phyloP scores from a whole-genome alignment of 2,113 vertebrate species.

The Equus quagga region DNA sequence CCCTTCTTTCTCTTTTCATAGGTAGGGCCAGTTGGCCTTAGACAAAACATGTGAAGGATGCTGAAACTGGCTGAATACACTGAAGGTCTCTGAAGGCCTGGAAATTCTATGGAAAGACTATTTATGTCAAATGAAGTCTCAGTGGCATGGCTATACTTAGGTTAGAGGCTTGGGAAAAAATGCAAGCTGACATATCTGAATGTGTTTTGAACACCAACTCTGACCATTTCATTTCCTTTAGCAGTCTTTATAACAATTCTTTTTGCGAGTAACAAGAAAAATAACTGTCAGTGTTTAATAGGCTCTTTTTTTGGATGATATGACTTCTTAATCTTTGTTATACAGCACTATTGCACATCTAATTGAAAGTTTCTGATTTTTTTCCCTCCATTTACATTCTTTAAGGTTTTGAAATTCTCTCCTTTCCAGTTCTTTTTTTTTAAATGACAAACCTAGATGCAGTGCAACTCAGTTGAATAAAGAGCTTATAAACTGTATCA shows the following conservation, averaged over 20 bases:
- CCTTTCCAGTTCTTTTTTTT: neutral
- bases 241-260: neutral
- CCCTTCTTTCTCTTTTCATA: neutral
- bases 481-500: neutral
- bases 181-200: neutral
- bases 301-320: neutral
- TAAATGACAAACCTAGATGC: neutral
- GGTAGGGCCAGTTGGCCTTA: neutral
- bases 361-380: neutral
- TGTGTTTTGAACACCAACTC: neutral
- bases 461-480: neutral
- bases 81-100: neutral
- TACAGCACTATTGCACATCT: neutral
- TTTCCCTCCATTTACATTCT: neutral
- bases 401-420: constrained; percentile 10
- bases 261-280: constrained; percentile 24
- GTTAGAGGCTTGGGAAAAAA: neutral
- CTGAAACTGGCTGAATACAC: neutral
- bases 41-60: neutral
- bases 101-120: neutral
- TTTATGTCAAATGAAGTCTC: neutral
- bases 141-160: neutral
- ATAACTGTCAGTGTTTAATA: neutral
- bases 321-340: neutral
- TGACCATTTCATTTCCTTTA: neutral